Base-by-base conservation (phyloP, 92 coral and sea anemone genomes). In the Parazoanthus swiftii region DNA sequence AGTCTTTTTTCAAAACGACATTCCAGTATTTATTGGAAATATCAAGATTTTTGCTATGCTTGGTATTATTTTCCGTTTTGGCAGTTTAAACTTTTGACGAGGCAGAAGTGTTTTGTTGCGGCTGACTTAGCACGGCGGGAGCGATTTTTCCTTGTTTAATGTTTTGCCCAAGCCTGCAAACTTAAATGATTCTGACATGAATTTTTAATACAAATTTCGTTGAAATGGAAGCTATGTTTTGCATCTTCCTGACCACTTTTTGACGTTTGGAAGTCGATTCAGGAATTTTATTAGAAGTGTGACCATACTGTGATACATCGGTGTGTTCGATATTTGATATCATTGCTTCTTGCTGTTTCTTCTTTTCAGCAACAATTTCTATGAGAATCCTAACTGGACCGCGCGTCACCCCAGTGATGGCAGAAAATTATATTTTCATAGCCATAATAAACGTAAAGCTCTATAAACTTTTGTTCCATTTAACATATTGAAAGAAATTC, bases 161-260 rank as follows among this genome's bases (percentile, higher is more conserved):
- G 65, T 84, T 46, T 44, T 48, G 87, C 23, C 76, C 72, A 81
- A 44, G 59, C 86, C 66, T 83, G 86, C 77, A 67, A 42, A 29
- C 87, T 84, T 50, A 82, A 84, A 84, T 70, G 29, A 46, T 29
- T 84, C 38, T 72, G 14, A 2, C 87, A 72, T 84, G 43, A 84
- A 84, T 84, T 84, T 84, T 84, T 84, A 84, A 84, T 84, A 33
- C 48, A 46, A 33, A 5, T 18, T 67, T 65, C 33, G 73, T 82
- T 65, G 66, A 48, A 56, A 48, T 54, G 50, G 44, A 79, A 80
- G 7, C 56, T 26, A 80, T 35, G 36, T 51, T 46, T 84, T 70
- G 72, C 77, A 10, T 84, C 7, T 2, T 56, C 15, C 56, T 48
- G 79, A 84, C 65, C 68, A 36, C 43, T 26, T 46, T 25, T 74